A percentile compares a stretch with the other conserved stretches of the same genome.
Evolutionary conservation across 2,113 vertebrate species (phyloP).

Genomic region (Equus quagga): DNA sequence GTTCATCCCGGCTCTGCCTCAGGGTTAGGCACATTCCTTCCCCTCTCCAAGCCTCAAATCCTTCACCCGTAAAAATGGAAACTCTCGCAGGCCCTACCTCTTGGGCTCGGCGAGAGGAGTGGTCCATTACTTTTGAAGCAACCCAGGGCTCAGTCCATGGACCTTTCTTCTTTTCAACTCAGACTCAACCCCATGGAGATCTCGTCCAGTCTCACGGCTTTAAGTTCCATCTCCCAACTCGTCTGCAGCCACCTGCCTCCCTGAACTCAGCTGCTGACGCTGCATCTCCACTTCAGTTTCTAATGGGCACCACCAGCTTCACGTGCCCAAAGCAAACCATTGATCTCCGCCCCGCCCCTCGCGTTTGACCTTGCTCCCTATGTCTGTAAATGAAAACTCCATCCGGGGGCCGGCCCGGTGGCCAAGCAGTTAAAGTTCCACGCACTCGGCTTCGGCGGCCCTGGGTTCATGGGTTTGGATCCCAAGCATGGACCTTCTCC

Average conservation of each 20-base stretch:
- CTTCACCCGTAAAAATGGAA: background rate
- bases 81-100: background rate
- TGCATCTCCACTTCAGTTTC: background rate
- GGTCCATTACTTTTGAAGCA: background rate
- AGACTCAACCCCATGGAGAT: background rate
- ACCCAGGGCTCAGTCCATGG: background rate
- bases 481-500: too few species aligned
- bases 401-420: background rate
- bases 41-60: background rate
- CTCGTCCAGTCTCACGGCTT: background rate
- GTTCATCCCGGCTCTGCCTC: background rate
- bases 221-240: background rate
- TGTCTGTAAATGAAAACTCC: background rate
- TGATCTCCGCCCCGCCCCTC: background rate
- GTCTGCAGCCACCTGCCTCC: background rate
- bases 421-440: too few species aligned
- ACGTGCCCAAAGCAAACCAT: background rate
- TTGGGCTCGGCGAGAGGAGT: background rate
- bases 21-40: background rate
- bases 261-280: background rate
- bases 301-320: background rate
- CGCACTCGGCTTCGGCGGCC: too few species aligned
- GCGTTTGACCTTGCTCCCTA: background rate
- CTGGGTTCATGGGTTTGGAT: too few species aligned
- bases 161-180: background rate